phyloP scores from a whole-genome alignment of 2,888 invertebrate genomes.

The Sericinus montela region DNA sequence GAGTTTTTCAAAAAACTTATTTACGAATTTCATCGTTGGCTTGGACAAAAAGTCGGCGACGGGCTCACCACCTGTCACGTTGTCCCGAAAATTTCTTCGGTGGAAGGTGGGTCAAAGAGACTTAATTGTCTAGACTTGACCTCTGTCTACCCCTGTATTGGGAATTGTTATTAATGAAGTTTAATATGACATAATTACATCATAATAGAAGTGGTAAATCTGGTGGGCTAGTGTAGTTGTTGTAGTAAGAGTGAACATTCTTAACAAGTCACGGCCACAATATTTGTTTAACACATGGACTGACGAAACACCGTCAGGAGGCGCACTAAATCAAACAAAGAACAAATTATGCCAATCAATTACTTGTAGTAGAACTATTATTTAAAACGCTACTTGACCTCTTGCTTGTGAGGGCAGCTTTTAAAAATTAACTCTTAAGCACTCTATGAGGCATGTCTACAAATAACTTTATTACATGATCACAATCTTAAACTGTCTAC shows the following conservation, averaged over 20 bases:
- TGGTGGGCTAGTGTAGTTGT: background rate
- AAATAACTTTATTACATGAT: constrained; percentile 35
- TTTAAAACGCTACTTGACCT: constrained; percentile 60
- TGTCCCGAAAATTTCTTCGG: no score
- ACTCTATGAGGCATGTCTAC: constrained; percentile 51
- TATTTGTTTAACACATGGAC: constrained; percentile 33
- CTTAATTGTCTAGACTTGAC: no score
- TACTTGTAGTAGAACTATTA: constrained; percentile 51
- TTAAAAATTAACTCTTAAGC: constrained; percentile 58
- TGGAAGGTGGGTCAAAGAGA: no score
- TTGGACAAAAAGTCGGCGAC: no score
- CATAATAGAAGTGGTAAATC: background rate
- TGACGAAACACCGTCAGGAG: constrained; percentile 35
- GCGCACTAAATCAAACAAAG: constrained; percentile 49
- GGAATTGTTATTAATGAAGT: no score
- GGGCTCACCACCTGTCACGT: no score
- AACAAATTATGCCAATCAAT: constrained; percentile 55
- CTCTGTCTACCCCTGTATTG: no score
- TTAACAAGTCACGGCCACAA: constrained; percentile 33
- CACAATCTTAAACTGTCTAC: background rate
- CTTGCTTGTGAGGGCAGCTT: constrained; percentile 43
- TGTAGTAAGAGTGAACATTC: constrained; percentile 16
- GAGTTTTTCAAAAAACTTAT: no score
- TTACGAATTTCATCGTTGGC: no score
- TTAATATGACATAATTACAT: background rate